Conservation (phyloP, 2,113 vertebrate species). For the Panurus biarmicus region DNA sequence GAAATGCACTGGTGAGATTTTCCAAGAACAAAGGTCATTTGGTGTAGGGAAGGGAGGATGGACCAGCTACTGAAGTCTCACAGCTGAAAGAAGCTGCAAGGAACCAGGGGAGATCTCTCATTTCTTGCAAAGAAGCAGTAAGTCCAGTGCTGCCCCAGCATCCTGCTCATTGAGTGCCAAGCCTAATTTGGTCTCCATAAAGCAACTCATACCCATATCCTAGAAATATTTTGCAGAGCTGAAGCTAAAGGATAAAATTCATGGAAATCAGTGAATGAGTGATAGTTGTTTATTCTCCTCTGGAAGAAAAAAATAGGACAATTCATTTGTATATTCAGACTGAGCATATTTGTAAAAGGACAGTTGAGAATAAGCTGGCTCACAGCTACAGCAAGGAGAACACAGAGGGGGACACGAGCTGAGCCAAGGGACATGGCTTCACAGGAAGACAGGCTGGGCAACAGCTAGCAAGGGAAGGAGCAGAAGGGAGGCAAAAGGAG, state of each 20-base stretch:
- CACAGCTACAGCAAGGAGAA: not conserved
- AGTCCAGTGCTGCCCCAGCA: not conserved
- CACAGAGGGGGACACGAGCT: not conserved
- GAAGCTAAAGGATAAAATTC: slow-evolving; percentile 16
- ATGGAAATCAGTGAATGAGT: not conserved
- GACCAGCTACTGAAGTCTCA: slow-evolving; percentile 34
- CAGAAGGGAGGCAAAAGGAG: not conserved
- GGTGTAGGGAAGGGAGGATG: not conserved
- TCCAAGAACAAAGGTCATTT: slow-evolving; percentile 47
- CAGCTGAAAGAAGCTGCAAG: slow-evolving; percentile 38
- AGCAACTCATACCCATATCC: not conserved
- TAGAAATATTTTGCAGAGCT: not conserved
- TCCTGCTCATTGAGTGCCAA: not conserved
- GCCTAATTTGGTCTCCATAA: not conserved
- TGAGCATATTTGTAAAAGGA: not conserved
- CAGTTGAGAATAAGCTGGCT: not conserved
- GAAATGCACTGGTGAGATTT: not conserved
- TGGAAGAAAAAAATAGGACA: not conserved
- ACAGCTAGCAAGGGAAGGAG: not conserved
- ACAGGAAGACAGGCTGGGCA: not conserved
- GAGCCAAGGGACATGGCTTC: not conserved
- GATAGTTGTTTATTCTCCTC: slow-evolving; percentile 5
- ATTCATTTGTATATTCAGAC: slow-evolving; percentile 16
- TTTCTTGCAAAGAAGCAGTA: slow-evolving; percentile 3
- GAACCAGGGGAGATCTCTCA: not conserved